Base-by-base conservation (phyloP, 2,888 invertebrate genomes). In the Ormyrus pomaceus region DNA sequence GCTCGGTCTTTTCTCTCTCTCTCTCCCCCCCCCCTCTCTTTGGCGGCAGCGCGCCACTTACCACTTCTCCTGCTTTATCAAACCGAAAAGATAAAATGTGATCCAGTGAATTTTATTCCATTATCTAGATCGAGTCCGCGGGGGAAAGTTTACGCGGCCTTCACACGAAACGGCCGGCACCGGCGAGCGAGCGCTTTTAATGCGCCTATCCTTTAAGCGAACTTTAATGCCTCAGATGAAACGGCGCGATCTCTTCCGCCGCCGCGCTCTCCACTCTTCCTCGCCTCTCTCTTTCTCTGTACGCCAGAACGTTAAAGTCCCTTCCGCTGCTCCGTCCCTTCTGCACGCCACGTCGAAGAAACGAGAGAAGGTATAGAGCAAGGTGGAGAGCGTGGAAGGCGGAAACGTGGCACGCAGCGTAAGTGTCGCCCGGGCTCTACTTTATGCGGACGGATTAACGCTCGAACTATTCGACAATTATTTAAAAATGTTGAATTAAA, bases 191-290 rank as follows among this genome's bases (percentile, higher is more conserved):
- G 61, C 65, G 65, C 70, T 82, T 79, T 77, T 79, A 75, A 76
- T 76, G 78, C 64, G 75, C 71, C 78, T 75, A 78, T 78, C 62
- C 75, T 76, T 75, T 78, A 68, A 80, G 69, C 68, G 75, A 78
- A 81, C 71, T 81, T 81, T 78, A 78, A 77, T 81, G 73, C 66
- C 72, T 51, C 68, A 72, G 75, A 81, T 81, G 78, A 81, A 81
- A 81, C 72, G 64, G 46, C 51, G 48, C 68, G 75, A 81, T 81
- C 78, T 68, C 69, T 62, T 64, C 50, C 59, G 62, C 70, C 70
- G 69, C 61, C 71, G 59, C 65, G 50, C 48, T 77, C 58, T 80
- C 68, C 46, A 11, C 50, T 55, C 48, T 61, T 66, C 61, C 34
- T 72, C 71, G n/a, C n/a, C 13, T 61, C 45, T 9, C 2, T 34